Evolutionary conservation across 2,113 vertebrate genomes (phyloP), one percentile per base, ranked within the genome.

Genomic region (Glaucomys volans): DNA sequence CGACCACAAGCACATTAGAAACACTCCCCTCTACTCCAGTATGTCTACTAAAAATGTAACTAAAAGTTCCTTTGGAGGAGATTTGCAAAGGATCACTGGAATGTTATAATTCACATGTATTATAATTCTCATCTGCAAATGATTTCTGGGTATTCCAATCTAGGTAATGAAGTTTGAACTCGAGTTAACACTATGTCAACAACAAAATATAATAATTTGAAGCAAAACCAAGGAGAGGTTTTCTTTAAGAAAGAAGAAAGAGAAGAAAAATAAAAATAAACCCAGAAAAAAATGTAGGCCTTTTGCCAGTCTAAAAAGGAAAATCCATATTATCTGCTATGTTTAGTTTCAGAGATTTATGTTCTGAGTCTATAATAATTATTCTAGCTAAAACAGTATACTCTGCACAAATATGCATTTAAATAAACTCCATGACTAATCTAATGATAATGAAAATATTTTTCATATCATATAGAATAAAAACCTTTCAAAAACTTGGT

Each of bases 271-370:
- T 37, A 80, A 82, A 28, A 22, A 28, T 35, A 90, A 80, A 85
- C 10, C 24, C 59, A 64, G 57, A 50, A 8, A 6, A 47, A 20
- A 28, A 18, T 24, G 12, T 90, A 32, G 30, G 44, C 30, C 82
- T 94, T 94, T 72, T 30, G 40, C 67, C 92, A 79, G 44, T 35
- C 54, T 71, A 24, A 89, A 87, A 87, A 77, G 42, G 13, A 89
- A 83, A 93, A 86, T 83, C n/a, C 37, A 9, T 37, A 75, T 79
- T 74, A 35, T 96, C 42, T 74, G 5, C 54, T 62, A 7, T 72
- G 74, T 75, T 89, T 62, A 28, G 24, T 83, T 71, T 94, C 76
- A 89, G 82, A 88, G 80, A 87, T 90, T 94, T 97, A 64, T 91
- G 28, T 44, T 89, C 47, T 82, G 85, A 94, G 74, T 18, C 75